These are phyloP conservation scores for Keiferia lycopersicella DNA, from an alignment of 2,888 invertebrate genomes.

Conservation along the genomic window DNA sequence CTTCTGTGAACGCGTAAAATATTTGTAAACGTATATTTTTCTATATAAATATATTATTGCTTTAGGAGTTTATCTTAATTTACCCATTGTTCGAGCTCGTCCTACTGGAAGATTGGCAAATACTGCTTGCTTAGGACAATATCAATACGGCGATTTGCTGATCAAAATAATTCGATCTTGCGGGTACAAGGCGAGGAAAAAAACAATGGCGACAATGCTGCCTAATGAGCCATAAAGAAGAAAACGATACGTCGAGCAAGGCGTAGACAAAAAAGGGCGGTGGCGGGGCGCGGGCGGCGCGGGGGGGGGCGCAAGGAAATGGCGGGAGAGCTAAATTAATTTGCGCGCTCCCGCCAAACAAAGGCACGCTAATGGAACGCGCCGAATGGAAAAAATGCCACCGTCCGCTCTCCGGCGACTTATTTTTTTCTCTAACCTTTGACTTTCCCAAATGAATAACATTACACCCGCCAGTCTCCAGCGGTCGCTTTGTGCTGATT, in stretches of 20 bases:
- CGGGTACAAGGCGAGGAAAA: slow-evolving; percentile 60
- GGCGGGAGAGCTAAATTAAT: slow-evolving; percentile 82
- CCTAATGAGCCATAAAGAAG: slow-evolving; percentile 82
- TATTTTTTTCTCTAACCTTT: slow-evolving; percentile 79
- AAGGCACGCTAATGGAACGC: slow-evolving; percentile 82
- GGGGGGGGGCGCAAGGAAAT: slow-evolving; percentile 71
- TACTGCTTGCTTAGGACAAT: slow-evolving; percentile 25
- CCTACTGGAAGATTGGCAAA: slow-evolving; percentile 6
- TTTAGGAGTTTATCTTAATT: not conserved
- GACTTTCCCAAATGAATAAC: slow-evolving; percentile 80
- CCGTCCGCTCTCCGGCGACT: slow-evolving; percentile 79
- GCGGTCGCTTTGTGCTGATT: slow-evolving; percentile 70
- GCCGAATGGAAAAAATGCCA: slow-evolving; percentile 82
- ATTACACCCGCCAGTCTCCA: slow-evolving; percentile 72
- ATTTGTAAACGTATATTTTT: too few species aligned
- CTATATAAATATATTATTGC: too few species aligned
- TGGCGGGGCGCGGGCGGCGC: slow-evolving; percentile 57
- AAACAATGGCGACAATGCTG: slow-evolving; percentile 80
- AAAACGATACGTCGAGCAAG: slow-evolving; percentile 81
- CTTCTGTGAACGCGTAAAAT: too few species aligned
- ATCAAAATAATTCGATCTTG: slow-evolving; percentile 76
- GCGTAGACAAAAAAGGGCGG: slow-evolving; percentile 80
- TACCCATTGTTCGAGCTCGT: not conserved
- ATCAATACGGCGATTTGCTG: slow-evolving; percentile 58
- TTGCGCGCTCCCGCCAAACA: slow-evolving; percentile 82